phyloP scores from a whole-genome alignment of 2,888 invertebrate genomes.

The Podotricha telesiphe region DNA sequence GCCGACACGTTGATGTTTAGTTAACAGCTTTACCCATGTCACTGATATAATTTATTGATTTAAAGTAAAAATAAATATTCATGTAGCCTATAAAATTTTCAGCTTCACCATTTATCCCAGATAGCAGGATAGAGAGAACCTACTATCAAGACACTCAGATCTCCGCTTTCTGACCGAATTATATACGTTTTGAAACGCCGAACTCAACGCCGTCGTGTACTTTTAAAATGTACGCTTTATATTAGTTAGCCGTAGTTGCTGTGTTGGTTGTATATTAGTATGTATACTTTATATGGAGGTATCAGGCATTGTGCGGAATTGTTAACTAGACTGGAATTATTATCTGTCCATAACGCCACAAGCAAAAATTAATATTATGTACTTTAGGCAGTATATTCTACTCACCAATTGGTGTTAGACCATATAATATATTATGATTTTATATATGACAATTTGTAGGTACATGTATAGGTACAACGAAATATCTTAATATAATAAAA shows the following conservation, averaged over 20 bases:
- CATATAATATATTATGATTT: not conserved
- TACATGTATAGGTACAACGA: no score
- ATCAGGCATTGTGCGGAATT: not conserved
- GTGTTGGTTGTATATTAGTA: not conserved
- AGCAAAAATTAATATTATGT: not conserved
- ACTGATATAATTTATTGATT: constrained; percentile 16
- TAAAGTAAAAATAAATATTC: constrained; percentile 14
- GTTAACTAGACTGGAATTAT: constrained; percentile 15
- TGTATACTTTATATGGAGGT: not conserved
- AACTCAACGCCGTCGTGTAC: no score
- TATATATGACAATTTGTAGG: no score
- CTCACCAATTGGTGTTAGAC: no score
- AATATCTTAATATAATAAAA: no score
- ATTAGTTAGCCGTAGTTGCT: not conserved
- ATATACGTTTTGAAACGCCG: no score
- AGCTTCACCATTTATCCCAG: no score
- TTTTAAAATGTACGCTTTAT: not conserved
- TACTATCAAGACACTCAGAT: no score
- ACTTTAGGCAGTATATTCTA: not conserved
- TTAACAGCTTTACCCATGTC: constrained; percentile 24
- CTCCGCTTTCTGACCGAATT: no score
- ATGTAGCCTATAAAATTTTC: not conserved
- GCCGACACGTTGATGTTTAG: constrained; percentile 11
- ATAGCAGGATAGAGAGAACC: no score
- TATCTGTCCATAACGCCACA: not conserved